These are phyloP conservation scores for Galerucella nymphaeae DNA, from an alignment of 2,888 invertebrate species.

Conservation along the genomic window DNA sequence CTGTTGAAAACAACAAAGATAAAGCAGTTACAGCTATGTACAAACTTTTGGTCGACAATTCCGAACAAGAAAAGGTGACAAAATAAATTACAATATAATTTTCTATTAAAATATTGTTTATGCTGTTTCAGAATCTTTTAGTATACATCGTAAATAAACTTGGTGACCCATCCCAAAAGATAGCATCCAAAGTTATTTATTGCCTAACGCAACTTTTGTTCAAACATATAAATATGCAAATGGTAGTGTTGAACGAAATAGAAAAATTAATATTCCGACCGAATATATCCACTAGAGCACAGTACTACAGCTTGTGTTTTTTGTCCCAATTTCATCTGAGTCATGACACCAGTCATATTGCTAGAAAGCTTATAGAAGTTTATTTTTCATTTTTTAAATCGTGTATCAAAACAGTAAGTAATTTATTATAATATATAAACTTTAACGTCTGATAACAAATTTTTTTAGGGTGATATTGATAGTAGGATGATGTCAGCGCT, in stretches of 20 bases:
- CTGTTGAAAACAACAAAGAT: slow-evolving; percentile 82
- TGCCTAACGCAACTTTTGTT: slow-evolving; percentile 84
- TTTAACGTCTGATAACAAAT: slow-evolving; percentile 6
- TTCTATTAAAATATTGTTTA: slow-evolving; percentile 7
- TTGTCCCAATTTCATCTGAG: slow-evolving; percentile 85
- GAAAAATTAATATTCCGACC: slow-evolving; percentile 88
- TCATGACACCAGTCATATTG: slow-evolving; percentile 78
- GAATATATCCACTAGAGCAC: slow-evolving; percentile 86
- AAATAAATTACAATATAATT: neutral
- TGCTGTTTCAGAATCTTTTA: slow-evolving; percentile 72
- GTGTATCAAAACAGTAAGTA: slow-evolving; percentile 78
- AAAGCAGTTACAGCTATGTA: slow-evolving; percentile 82
- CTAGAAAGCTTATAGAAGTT: slow-evolving; percentile 86
- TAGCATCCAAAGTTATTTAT: slow-evolving; percentile 89
- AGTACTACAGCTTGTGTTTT: slow-evolving; percentile 94
- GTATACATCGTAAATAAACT: slow-evolving; percentile 91
- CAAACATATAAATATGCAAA: slow-evolving; percentile 89
- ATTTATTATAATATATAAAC: slow-evolving; percentile 4
- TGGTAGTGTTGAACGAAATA: slow-evolving; percentile 85
- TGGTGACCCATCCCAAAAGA: slow-evolving; percentile 90
- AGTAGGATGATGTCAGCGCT: slow-evolving; percentile 86
- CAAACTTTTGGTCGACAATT: slow-evolving; percentile 79
- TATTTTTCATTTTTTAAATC: slow-evolving; percentile 98
- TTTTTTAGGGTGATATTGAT: slow-evolving; percentile 77
- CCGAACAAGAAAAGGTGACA: slow-evolving; percentile 85